Base-by-base conservation (phyloP, 1,140 invertebrate species). In the Drosophila nebulosa region DNA sequence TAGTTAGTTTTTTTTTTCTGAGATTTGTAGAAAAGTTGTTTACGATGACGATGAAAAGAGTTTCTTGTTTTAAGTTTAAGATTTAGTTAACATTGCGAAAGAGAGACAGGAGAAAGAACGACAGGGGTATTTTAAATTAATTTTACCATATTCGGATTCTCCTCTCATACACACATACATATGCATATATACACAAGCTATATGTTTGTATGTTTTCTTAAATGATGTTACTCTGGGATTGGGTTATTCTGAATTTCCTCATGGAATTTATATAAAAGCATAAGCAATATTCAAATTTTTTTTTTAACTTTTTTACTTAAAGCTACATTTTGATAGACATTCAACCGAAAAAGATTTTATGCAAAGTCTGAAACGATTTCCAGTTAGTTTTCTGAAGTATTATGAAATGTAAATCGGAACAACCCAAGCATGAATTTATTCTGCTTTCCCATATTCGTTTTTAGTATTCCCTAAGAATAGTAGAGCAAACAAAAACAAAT, bases 401-500 rank as follows among this genome's bases (percentile, higher is more conserved):
- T 46, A 21, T 16, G 7, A 46, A 46, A 9, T 46, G 0, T 16
- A 10, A 46, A 46, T 46, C 39, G 18, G 39, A 46, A 46, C 18
- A 46, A 46, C 16, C 14, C 16, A 46, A 46, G 39, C 21, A 21
- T 10, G 16, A 21, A 14, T 46, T 46, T 46, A 21, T 46, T 46
- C 21, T 46, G 16, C 16, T 46, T 46, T 7, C 6, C 36, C 16
- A 10, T 21, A 3, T 3, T 46, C 21, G 39, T 46, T 46, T 46
- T 46, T 9, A 21, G 16, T 46, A 46, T 21, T 21, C 10, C 3
- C 16, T 46, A 46, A 46, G 39, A 61, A 50, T 62, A 69, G 36
- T 68, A 51, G 50, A 68, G 42, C 39, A 52, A 74, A 69, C 56
- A 27, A 42, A 78, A 81, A 66, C 51, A 61, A 76, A 74, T 35